These are phyloP conservation scores for Eciton burchellii DNA, from an alignment of 1,140 invertebrate species.

Conservation along the genomic window DNA sequence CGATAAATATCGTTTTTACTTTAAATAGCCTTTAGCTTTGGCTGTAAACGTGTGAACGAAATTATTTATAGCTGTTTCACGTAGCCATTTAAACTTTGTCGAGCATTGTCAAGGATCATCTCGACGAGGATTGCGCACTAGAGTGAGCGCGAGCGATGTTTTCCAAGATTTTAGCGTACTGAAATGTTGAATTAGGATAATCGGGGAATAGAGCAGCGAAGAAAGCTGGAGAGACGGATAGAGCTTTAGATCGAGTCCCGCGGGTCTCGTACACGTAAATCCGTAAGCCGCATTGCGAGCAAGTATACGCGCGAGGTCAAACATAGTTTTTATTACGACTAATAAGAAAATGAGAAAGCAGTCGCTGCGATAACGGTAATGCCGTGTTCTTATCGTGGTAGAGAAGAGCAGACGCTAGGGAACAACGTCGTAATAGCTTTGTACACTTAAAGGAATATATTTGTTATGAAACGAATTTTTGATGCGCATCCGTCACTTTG, in stretches of 20 bases:
- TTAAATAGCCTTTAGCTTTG: not conserved
- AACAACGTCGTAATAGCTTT: conserved; percentile 52
- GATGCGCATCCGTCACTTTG: conserved; percentile 38
- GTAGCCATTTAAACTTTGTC: conserved; percentile 10
- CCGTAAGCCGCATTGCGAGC: conserved; percentile 9
- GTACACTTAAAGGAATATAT: conserved; percentile 49
- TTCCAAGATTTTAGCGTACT: conserved; percentile 33
- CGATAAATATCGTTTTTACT: too few relatives aligned
- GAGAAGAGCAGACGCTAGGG: conserved; percentile 38
- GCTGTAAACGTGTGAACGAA: not conserved
- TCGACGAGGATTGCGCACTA: not conserved
- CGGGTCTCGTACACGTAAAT: conserved; percentile 12
- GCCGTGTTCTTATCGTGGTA: conserved; percentile 19
- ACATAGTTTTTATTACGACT: conserved; percentile 34
- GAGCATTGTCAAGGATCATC: conserved; percentile 23
- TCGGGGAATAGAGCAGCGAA: not conserved
- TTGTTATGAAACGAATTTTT: conserved; percentile 53
- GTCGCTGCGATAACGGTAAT: not conserved
- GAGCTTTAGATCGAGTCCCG: not conserved
- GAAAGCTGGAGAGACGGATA: conserved; percentile 25
- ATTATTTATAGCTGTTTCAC: not conserved
- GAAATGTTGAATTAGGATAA: conserved; percentile 35
- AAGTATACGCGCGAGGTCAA: conserved; percentile 6
- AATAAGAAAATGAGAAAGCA: not conserved
- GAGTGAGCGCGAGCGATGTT: conserved; percentile 42